phyloP scores from a whole-genome alignment of 2,113 vertebrate genomes.

The Tachysurus vachellii region DNA sequence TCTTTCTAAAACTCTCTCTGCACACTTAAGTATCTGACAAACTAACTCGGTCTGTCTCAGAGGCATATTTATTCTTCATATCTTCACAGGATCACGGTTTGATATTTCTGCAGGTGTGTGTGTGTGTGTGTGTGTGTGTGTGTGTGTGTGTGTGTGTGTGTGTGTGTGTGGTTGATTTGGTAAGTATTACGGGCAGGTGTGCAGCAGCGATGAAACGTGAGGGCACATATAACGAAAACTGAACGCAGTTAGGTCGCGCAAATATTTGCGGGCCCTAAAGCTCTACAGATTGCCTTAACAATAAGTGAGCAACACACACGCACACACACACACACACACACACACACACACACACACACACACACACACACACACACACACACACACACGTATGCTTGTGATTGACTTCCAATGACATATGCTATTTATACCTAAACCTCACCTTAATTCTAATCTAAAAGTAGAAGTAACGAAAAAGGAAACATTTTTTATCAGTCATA shows the following conservation, averaged over 20 bases:
- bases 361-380: constrained; percentile 33
- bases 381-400: not conserved
- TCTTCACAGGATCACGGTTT: constrained; percentile 58
- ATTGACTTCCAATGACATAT: not conserved
- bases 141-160: constrained; percentile 7
- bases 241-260: constrained; percentile 27
- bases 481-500: not conserved
- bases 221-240: constrained; percentile 44
- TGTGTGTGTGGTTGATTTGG: not conserved
- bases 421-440: not conserved
- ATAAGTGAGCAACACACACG: not conserved
- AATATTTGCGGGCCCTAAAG: constrained; percentile 31
- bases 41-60: not conserved
- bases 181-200: not conserved
- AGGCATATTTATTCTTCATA: not conserved
- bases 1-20: not conserved
- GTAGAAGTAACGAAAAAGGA: not conserved
- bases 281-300: constrained; percentile 20
- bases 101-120: constrained; percentile 12
- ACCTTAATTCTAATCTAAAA: not conserved
- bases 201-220: constrained; percentile 31
- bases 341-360: not conserved
- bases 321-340: constrained; percentile 44
- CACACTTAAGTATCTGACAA: not conserved
- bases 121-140: constrained; percentile 14